A percentile compares a stretch with the other conserved stretches of the same genome.
Evolutionary conservation across 1,140 invertebrate genomes (phyloP).

Genomic region (Aradophagus sp.): DNA sequence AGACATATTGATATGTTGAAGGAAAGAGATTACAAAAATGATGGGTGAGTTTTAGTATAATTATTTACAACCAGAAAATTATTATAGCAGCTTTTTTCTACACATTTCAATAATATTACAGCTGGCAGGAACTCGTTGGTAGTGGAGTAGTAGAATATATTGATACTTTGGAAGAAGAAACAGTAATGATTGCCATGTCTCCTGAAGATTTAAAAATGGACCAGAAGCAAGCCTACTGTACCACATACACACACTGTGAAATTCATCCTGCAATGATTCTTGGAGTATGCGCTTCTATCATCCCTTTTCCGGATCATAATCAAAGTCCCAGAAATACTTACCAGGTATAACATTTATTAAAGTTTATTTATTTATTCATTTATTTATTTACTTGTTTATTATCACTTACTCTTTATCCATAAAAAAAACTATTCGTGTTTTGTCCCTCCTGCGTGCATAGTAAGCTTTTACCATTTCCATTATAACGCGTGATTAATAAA

Average conservation of each 20-base stretch:
- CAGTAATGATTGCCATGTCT: slow-evolving; percentile 65
- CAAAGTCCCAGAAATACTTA: slow-evolving; percentile 73
- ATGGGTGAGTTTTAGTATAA: slow-evolving; percentile 53
- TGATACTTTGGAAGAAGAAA: slow-evolving; percentile 62
- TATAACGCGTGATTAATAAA: no score
- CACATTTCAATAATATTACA: no score
- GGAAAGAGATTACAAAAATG: slow-evolving; percentile 44
- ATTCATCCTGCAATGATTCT: slow-evolving; percentile 65
- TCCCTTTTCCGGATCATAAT: slow-evolving; percentile 64
- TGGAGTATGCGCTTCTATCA: slow-evolving; percentile 63
- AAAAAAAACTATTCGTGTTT: no score
- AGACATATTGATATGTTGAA: slow-evolving; percentile 56
- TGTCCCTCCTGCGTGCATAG: no score
- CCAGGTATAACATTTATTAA: slow-evolving; percentile 75
- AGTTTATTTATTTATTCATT: no score
- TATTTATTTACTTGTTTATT: no score
- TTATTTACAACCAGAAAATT: no score
- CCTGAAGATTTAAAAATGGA: slow-evolving; percentile 61
- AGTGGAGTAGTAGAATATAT: slow-evolving; percentile 63
- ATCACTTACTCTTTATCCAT: no score
- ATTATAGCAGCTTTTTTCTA: no score
- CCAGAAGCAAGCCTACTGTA: slow-evolving; percentile 63
- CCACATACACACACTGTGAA: slow-evolving; percentile 62
- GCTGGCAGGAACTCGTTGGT: slow-evolving; percentile 60
- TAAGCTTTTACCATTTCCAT: no score